Percentiles rank a stretch among this genome's conserved stretches.
These are phyloP conservation scores for Halictus ligatus DNA, from an alignment of 2,888 invertebrate species.

Conservation along the genomic window DNA sequence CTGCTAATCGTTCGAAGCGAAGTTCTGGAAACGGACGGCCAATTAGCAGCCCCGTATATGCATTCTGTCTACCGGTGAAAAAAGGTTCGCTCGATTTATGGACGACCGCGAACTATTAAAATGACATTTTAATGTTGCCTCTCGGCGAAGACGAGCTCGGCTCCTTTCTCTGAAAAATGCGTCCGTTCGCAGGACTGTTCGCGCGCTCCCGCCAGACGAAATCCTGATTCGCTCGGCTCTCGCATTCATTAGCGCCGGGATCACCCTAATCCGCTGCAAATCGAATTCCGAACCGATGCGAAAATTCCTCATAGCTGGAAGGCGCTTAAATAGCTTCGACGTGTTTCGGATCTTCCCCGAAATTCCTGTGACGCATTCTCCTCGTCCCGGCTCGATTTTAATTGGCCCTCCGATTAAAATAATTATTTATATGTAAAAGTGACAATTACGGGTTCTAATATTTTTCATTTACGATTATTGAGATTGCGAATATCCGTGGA, in stretches of 20 bases:
- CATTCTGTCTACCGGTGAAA: not conserved
- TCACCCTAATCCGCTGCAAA: not conserved
- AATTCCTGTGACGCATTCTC: not conserved
- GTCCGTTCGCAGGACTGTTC: not conserved
- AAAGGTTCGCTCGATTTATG: slow-evolving; percentile 26
- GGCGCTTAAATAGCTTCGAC: not conserved
- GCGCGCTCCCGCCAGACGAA: not conserved
- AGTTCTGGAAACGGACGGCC: not conserved
- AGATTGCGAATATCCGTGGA: no score
- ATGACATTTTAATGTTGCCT: slow-evolving; percentile 34
- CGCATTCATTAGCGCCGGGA: not conserved
- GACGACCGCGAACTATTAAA: slow-evolving; percentile 15
- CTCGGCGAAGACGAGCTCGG: not conserved
- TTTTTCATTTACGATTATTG: no score
- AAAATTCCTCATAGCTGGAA: not conserved
- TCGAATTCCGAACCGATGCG: not conserved
- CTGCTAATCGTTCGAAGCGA: not conserved
- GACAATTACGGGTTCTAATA: no score
- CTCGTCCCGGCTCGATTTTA: not conserved
- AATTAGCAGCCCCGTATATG: slow-evolving; percentile 20
- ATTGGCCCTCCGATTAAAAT: not conserved
- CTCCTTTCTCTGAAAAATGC: slow-evolving; percentile 13
- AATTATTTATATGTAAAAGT: not conserved
- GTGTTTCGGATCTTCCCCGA: not conserved
- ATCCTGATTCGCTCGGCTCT: not conserved